Base-by-base conservation (phyloP, 2,888 invertebrate genomes). In the Lasioglossum zephyrum region DNA sequence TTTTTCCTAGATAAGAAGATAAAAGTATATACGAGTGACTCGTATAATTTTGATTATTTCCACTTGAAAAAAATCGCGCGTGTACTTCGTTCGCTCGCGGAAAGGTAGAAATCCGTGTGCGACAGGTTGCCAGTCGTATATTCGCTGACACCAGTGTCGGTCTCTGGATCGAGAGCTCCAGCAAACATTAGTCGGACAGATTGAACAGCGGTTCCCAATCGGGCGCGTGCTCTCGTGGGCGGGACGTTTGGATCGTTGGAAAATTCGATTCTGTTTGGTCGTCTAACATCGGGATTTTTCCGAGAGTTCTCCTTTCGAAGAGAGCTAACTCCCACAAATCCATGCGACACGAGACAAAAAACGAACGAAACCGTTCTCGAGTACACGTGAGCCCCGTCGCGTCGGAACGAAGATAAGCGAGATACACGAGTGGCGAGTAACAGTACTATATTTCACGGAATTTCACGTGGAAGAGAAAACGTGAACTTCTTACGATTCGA, bases 401-500 rank as follows among this genome's bases (percentile, higher is more conserved):
- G 11, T n/a, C 36, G 47, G n/a, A 77, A 39, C 66, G 53, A 77
- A 69, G 77, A 77, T 77, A 77, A 77, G 77, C 66, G 66, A 66
- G 77, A 77, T 70, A 77, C 77, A 70, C 69, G 69, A 69, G 77
- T 13, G 26, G 77, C 77, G 22, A 53, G 66, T 69, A 77, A 77
- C 69, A 77, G 70, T 77, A 77, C 77, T 26, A 70, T 57, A 53
- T 77, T 77, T 77, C 70, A 77, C 77, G 36, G 77, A 77, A 77
- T 77, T 77, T 77, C 77, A 77, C 70, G 77, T 77, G 70, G 53
- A 77, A 77, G 77, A 77, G 77, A 77, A 77, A 77, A 77, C 77
- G 70, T 77, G 77, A 70, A 77, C 70, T 26, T 77, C 70, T 70
- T 77, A 66, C 69, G 36, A 70, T 73, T 75, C 70, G 76, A 72